These are phyloP conservation scores for Gandaritis pyraliata DNA, from an alignment of 2,888 invertebrate genomes.

Conservation along the genomic window DNA sequence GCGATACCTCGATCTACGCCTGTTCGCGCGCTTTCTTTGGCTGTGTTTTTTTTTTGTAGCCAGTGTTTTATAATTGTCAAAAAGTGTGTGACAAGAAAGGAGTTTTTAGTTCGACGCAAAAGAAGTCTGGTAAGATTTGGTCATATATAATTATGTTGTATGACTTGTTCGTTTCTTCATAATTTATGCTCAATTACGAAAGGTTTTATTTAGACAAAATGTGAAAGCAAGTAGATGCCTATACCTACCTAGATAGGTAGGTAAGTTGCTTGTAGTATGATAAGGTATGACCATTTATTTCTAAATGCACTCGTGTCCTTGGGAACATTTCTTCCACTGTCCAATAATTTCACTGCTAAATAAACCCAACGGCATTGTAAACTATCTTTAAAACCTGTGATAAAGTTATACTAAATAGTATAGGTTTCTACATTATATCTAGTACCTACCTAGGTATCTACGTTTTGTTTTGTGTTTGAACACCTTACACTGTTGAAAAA, in stretches of 20 bases:
- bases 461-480: no score
- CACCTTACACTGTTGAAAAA: no score
- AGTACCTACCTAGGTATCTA: no score
- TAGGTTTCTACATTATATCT: no score
- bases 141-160: conserved; percentile 17
- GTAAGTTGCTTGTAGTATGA: no score
- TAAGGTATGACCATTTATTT: no score
- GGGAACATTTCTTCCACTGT: no score
- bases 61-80: conserved; percentile 21
- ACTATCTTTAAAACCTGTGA: no score
- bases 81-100: conserved; percentile 14
- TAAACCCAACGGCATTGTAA: no score
- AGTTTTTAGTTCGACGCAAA: conserved; percentile 3
- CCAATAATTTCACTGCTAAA: no score
- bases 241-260: background rate
- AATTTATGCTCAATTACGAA: conserved; percentile 24
- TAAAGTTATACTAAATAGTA: no score
- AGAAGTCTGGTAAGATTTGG: conserved; percentile 27
- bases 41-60: conserved; percentile 53
- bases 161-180: conserved; percentile 14
- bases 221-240: conserved; percentile 22
- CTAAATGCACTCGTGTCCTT: no score
- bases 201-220: conserved; percentile 41
- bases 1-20: conserved; percentile 59
- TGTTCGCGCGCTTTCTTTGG: conserved; percentile 50